A percentile compares a stretch with the other conserved stretches of the same genome.
These are phyloP conservation scores for Danaus plexippus DNA, from an alignment of 1,140 invertebrate genomes.

Conservation along the genomic window DNA sequence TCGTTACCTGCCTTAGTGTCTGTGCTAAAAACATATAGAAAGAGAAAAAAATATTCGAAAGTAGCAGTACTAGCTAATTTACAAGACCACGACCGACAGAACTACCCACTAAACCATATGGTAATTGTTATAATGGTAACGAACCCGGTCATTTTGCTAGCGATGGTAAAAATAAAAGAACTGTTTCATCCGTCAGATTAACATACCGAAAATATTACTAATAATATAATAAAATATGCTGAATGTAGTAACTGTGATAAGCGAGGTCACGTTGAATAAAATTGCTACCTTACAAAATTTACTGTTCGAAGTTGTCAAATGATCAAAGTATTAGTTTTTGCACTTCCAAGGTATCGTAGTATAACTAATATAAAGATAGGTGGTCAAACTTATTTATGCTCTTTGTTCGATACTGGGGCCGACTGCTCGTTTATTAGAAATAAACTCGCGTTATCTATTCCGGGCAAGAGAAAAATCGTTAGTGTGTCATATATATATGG, in stretches of 20 bases:
- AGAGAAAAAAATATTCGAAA: conserved; percentile 4
- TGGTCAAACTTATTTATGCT: conserved; percentile 8
- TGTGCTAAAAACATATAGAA: conserved; percentile 27
- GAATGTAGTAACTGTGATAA: conserved; percentile 24
- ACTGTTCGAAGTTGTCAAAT: conserved; percentile 13
- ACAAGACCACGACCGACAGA: not conserved
- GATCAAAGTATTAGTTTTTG: conserved; percentile 21
- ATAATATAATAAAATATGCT: conserved; percentile 9
- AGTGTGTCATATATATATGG: conserved; percentile 12
- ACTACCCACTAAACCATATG: not conserved
- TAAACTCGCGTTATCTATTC: conserved; percentile 13
- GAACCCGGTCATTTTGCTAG: conserved; percentile 16
- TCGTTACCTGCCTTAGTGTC: conserved; percentile 22
- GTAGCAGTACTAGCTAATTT: no score
- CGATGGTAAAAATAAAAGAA: conserved; percentile 12
- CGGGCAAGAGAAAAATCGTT: conserved; percentile 16
- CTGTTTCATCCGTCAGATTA: not conserved
- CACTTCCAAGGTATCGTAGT: conserved; percentile 14
- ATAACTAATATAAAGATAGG: conserved; percentile 8
- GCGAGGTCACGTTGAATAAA: conserved; percentile 20
- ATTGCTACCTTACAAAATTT: conserved; percentile 23
- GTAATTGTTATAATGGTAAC: conserved; percentile 20
- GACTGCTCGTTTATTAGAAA: conserved; percentile 25
- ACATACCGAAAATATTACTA: not conserved
- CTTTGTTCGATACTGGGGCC: conserved; percentile 23